Conservation (phyloP, 2,888 invertebrate species). For the Drosophila formosana region DNA sequence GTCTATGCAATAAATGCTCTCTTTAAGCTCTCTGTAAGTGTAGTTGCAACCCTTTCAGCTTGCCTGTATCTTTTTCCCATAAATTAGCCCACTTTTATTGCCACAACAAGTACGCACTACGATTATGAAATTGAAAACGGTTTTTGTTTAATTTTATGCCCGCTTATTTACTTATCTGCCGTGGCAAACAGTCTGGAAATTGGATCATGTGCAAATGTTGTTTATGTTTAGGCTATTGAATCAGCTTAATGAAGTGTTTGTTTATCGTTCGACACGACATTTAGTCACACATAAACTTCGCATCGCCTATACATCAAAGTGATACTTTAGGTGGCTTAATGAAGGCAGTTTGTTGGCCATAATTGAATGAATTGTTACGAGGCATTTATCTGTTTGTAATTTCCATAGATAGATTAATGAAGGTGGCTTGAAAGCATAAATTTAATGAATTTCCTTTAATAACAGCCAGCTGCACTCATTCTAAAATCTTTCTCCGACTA, state of each 20-base stretch:
- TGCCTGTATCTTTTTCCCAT: constrained; percentile 8
- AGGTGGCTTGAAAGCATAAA: neutral
- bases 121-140: constrained; percentile 65
- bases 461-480: neutral
- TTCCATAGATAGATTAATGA: neutral
- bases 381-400: neutral
- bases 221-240: constrained; percentile 24
- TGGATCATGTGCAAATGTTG: constrained; percentile 43
- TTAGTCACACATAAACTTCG: constrained; percentile 9
- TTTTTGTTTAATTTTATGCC: constrained; percentile 58
- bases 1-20: neutral
- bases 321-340: constrained; percentile 21
- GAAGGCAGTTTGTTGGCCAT: constrained; percentile 10
- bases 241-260: constrained; percentile 25
- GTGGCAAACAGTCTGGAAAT: constrained; percentile 33
- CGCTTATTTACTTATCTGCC: constrained; percentile 52
- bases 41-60: neutral
- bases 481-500: neutral
- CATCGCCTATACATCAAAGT: constrained; percentile 6
- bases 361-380: neutral
- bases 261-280: constrained; percentile 15
- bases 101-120: constrained; percentile 37
- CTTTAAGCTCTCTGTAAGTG: neutral
- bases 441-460: neutral
- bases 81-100: constrained; percentile 67